These are phyloP conservation scores for Drosophila birchii DNA, from an alignment of 2,888 invertebrate genomes.

Conservation along the genomic window DNA sequence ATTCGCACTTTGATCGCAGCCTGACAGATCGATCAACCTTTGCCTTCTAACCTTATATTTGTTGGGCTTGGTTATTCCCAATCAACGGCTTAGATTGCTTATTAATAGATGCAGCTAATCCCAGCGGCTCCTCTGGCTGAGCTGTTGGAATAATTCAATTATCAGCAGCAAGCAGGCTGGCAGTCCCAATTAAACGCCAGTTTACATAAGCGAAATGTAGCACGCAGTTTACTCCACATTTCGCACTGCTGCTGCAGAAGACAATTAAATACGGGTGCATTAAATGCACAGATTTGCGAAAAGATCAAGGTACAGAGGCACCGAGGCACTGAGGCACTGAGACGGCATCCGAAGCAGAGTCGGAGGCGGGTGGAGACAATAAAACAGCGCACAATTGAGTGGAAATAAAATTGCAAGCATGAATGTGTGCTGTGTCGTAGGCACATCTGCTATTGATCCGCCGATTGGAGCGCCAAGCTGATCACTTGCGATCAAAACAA, in stretches of 20 bases:
- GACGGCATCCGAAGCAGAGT: slow-evolving; percentile 9
- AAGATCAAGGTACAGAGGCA: slow-evolving; percentile 72
- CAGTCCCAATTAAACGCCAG: slow-evolving; percentile 57
- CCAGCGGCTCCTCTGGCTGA: background rate
- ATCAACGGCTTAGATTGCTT: background rate
- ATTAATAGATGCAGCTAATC: background rate
- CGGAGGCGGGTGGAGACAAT: slow-evolving; percentile 27
- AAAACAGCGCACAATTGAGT: slow-evolving; percentile 60
- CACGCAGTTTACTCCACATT: slow-evolving; percentile 72
- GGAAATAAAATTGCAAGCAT: slow-evolving; percentile 42
- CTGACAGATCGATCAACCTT: slow-evolving; percentile 23
- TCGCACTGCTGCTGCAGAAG: slow-evolving; percentile 27
- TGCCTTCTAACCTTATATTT: slow-evolving; percentile 3
- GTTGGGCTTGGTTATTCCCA: background rate
- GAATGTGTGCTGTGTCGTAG: slow-evolving; percentile 23
- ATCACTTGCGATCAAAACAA: slow-evolving; percentile 60
- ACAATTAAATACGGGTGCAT: slow-evolving; percentile 37
- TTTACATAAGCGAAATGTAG: slow-evolving; percentile 55
- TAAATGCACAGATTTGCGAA: slow-evolving; percentile 43
- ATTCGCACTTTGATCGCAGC: slow-evolving; percentile 32
- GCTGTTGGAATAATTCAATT: slow-evolving; percentile 31
- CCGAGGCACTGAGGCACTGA: background rate
- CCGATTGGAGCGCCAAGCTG: slow-evolving; percentile 15
- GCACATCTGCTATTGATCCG: slow-evolving; percentile 32
- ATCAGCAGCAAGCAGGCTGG: slow-evolving; percentile 42